phyloP scores from a whole-genome alignment of 2,888 invertebrate species.

The Anthophora plumipes region DNA sequence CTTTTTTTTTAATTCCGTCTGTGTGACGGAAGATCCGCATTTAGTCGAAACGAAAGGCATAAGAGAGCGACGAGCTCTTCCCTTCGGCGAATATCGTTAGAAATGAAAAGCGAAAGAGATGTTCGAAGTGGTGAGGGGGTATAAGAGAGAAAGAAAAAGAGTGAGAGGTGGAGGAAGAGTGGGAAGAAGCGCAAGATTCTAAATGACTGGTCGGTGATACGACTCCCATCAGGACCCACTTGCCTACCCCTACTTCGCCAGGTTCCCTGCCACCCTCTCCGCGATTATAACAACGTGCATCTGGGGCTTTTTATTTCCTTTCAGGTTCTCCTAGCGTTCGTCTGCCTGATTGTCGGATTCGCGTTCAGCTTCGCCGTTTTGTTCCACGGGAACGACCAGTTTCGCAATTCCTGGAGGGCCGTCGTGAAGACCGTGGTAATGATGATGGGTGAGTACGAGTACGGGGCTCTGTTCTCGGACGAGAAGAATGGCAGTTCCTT shows the following conservation, averaged over 20 bases:
- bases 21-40: slow-evolving; percentile 41
- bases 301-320: slow-evolving; percentile 74
- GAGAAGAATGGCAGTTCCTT: slow-evolving; percentile 47
- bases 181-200: slow-evolving; percentile 35
- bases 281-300: slow-evolving; percentile 72
- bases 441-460: slow-evolving; percentile 87
- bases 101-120: slow-evolving; percentile 52
- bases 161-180: neutral
- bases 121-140: neutral
- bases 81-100: slow-evolving; percentile 63
- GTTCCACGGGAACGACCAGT: slow-evolving; percentile 84
- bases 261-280: slow-evolving; percentile 43
- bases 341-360: slow-evolving; percentile 86
- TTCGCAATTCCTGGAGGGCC: slow-evolving; percentile 74
- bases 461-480: slow-evolving; percentile 82
- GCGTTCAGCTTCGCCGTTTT: slow-evolving; percentile 86
- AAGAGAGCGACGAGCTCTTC: slow-evolving; percentile 38
- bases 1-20: slow-evolving; percentile 44
- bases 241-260: slow-evolving; percentile 48
- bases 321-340: slow-evolving; percentile 86
- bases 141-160: too few species aligned
- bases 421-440: slow-evolving; percentile 86
- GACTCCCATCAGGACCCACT: slow-evolving; percentile 61
- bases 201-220: slow-evolving; percentile 57
- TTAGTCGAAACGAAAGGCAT: slow-evolving; percentile 43